Evolutionary conservation across 2,113 vertebrate genomes (phyloP).

Genomic region (Pogonocichla stellata): DNA sequence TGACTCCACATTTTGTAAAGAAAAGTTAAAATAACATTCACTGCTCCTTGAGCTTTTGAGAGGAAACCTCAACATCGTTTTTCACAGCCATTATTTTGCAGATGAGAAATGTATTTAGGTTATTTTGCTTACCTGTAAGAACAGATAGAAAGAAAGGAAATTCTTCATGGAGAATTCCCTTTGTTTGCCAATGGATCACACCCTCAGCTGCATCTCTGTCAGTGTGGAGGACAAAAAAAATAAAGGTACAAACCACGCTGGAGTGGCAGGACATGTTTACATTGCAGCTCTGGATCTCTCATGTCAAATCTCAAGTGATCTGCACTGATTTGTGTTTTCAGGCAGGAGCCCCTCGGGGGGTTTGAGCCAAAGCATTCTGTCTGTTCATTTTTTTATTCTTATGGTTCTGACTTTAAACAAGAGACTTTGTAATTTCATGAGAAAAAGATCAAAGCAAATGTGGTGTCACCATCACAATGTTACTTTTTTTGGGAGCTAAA

Average conservation of each 20-base stretch:
- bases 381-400: not conserved
- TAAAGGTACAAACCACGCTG: not conserved
- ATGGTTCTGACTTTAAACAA: not conserved
- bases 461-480: slow-evolving; percentile 17
- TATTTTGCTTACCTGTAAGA: slow-evolving; percentile 1
- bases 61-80: slow-evolving; percentile 28
- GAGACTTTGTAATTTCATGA: slow-evolving; percentile 12
- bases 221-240: not conserved
- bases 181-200: not conserved
- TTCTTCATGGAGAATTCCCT: not conserved
- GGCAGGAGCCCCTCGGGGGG: slow-evolving; percentile 40
- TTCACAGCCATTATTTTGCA: not conserved
- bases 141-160: not conserved
- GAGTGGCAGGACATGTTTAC: slow-evolving; percentile 58
- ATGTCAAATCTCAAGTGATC: not conserved
- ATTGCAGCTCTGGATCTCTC: slow-evolving; percentile 11
- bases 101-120: not conserved
- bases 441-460: slow-evolving; percentile 38
- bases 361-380: slow-evolving; percentile 64
- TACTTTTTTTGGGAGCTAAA: slow-evolving; percentile 60
- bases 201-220: not conserved
- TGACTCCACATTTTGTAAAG: slow-evolving; percentile 40
- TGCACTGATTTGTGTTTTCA: slow-evolving; percentile 45
- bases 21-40: not conserved
- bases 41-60: not conserved